Base-by-base conservation (phyloP, 2,113 vertebrate genomes). In the Pampusana beccarii region DNA sequence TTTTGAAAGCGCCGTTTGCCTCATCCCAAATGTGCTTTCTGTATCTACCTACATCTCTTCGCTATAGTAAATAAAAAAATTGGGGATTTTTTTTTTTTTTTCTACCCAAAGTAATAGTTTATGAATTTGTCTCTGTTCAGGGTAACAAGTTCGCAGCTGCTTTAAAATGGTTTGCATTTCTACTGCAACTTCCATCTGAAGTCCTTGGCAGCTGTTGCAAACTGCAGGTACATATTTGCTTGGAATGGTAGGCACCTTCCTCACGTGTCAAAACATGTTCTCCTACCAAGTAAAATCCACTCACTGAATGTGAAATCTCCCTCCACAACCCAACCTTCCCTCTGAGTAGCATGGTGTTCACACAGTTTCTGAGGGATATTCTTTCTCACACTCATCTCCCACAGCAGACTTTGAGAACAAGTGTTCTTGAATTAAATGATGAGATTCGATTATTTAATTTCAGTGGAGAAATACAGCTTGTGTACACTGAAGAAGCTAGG, bases 341-440 rank as follows among this genome's bases (percentile, higher is more conserved):
- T 9, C 13, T 34, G 13, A 62, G 23, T 34, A 9, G 17, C 19
- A 13, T 1, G 2, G 38, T 50, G 33, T 72, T 69, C 65, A 10
- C 8, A 2, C 5, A 6, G 5, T 56, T 86, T 33, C 33, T 50
- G 5, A n/a, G 25, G 23, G 25, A 53, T 77, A 19, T 8, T 72
- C 25, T 48, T 95, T 66, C n/a, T 57, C 36, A 25, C 28, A 4
- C 38, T 85, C 13, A 0, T 31, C 24, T 91, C 34, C 26, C 12
- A 0, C 14, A 2, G 66, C 42, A 77, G 31, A 53, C 62, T 42
- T 7, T 0, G 0, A 64, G 31, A 87, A 13, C 5, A 24, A 62
- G 11, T 28, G 14, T 33, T 85, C n/a, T 33, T 80, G 54, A 79
- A 66, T 73, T 85, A 57, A 72, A 60, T 64, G 3, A 16, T 7